Percentiles rank a stretch among this genome's conserved stretches.
Conservation (phyloP, 2,113 vertebrate genomes). For the Cyanoliseus patagonus region DNA sequence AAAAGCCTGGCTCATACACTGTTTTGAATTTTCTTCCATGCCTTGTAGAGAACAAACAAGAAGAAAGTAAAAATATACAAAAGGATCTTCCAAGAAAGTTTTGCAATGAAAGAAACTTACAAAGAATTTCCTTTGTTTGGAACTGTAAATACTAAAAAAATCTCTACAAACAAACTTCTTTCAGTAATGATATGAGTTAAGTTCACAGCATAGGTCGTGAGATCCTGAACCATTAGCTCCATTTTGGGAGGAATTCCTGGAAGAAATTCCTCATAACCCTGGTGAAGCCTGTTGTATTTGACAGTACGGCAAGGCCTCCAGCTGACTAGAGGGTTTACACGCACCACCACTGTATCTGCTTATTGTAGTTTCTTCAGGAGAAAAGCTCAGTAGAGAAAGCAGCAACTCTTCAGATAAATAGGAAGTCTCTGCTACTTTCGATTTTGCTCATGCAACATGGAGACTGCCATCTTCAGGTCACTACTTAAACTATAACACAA, state of each 20-base stretch:
- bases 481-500: neutral
- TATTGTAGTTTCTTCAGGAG: neutral
- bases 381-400: neutral
- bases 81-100: constrained; percentile 23
- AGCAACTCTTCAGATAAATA: neutral
- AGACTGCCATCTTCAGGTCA: neutral
- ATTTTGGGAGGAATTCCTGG: neutral
- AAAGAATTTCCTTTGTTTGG: constrained; percentile 56
- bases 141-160: constrained; percentile 14
- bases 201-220: neutral
- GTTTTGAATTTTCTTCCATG: constrained; percentile 3
- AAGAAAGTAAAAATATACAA: constrained; percentile 51
- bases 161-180: constrained; percentile 36
- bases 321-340: neutral
- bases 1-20: neutral
- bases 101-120: neutral
- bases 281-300: neutral
- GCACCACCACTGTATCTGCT: neutral
- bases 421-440: neutral
- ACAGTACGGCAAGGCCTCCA: neutral
- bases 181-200: neutral
- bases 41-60: constrained; percentile 27
- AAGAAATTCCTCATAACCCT: neutral
- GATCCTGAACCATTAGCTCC: neutral
- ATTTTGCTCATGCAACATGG: neutral